Percentiles rank a stretch among this genome's conserved stretches.
phyloP scores from a whole-genome alignment of 2,888 invertebrate species.

The Serrognathus titanus region DNA sequence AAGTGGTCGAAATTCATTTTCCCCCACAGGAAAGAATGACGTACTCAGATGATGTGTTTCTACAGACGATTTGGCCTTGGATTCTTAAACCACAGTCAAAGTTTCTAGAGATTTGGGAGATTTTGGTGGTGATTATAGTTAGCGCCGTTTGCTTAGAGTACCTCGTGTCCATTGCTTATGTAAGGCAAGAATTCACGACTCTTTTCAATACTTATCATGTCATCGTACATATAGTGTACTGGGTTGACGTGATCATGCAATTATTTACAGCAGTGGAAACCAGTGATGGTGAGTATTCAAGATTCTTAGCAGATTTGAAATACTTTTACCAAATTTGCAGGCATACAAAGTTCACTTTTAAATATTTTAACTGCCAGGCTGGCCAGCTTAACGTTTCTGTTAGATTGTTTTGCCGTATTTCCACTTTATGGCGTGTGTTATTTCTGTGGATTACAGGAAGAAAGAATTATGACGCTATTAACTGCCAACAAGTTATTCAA shows the following conservation, averaged over 20 bases:
- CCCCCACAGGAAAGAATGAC: conserved; percentile 13
- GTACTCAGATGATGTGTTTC: conserved; percentile 25
- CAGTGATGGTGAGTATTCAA: conserved; percentile 18
- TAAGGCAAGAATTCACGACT: conserved; percentile 5
- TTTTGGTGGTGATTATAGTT: conserved; percentile 19
- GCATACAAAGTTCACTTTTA: too few species aligned
- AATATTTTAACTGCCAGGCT: conserved; percentile 11
- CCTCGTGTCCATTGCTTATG: conserved; percentile 19
- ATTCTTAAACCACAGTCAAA: conserved; percentile 23
- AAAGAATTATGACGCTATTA: conserved; percentile 8
- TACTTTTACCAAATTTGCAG: too few species aligned
- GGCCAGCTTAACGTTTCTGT: conserved; percentile 20
- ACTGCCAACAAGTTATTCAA: conserved; percentile 18
- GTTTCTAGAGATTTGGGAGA: conserved; percentile 26
- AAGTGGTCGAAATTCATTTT: background rate
- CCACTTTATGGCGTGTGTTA: conserved; percentile 17
- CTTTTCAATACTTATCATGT: conserved; percentile 5
- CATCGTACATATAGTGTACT: conserved; percentile 13
- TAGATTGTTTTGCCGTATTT: conserved; percentile 23
- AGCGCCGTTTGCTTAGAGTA: conserved; percentile 13
- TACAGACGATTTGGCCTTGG: conserved; percentile 29
- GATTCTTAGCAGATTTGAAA: background rate
- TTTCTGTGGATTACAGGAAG: conserved; percentile 6
- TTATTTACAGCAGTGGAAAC: conserved; percentile 24
- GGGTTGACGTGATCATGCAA: conserved; percentile 20